Evolutionary conservation across 2,113 vertebrate genomes (phyloP), one percentile per base, ranked within the genome.

Genomic region (Camelus dromedarius): DNA sequence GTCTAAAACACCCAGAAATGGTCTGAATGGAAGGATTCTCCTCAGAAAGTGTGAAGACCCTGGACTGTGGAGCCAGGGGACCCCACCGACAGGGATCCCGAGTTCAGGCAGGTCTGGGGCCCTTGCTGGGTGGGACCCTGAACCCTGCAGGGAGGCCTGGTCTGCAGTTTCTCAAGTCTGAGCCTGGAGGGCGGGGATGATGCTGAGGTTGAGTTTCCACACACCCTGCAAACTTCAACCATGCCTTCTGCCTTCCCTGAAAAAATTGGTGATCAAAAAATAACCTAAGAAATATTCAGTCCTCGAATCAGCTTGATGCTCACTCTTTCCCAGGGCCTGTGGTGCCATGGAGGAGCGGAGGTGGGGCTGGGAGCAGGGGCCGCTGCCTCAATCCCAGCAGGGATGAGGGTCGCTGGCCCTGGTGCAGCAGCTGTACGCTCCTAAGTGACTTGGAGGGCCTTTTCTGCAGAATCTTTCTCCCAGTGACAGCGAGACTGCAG

Each of bases 341-440:
- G 73, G 8, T 20, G 60, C 75, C 14, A 3, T 0, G 0, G 58
- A 38, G 72, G 73, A 48, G 42, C 0, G 18, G n/a, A 46, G 35
- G n/a, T 2, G 13, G 52, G 28, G 28, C 76, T 24, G 54, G 67
- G 20, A 26, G 13, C 42, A 32, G 4, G 64, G 52, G 48, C 11
- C 26, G 70, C 56, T 28, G 26, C 10, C 18, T 18, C 2, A 38
- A 46, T 66, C 38, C 54, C 42, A 50, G 64, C 24, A 35, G 32
- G 8, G 38, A 72, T 19, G 15, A n/a, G 26, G 13, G 32, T 28
- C 0, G 58, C 11, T 16, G 52, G 38, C 50, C 46, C 72, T n/a
- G 70, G 42, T 8, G 10, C 19, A 52, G 8, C 52, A 58, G n/a
- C 26, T 54, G 2, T 24, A 46, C 14, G 52, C n/a, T 66, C 35